Conservation (phyloP, 2,888 invertebrate species). For the Alentia gelatinosa region DNA sequence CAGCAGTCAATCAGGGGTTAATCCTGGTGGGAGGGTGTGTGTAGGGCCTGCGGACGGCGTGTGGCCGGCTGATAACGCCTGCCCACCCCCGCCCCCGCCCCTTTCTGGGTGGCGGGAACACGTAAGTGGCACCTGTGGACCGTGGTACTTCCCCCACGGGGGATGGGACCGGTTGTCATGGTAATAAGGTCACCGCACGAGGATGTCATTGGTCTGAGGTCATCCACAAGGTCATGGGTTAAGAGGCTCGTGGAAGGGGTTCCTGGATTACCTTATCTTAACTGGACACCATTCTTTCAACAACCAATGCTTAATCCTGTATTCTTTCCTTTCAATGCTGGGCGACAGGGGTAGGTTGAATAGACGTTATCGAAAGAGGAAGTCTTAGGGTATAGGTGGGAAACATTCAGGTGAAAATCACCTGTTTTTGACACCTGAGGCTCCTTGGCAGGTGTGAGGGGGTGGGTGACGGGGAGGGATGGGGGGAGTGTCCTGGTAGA, state of each 20-base stretch:
- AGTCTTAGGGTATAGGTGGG: too few relatives aligned
- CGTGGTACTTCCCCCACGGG: background rate
- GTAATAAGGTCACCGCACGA: background rate
- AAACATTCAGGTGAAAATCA: background rate
- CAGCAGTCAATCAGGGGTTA: background rate
- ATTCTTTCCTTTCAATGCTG: too few relatives aligned
- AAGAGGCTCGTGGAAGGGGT: background rate
- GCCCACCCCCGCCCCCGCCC: background rate
- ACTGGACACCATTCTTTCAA: too few relatives aligned
- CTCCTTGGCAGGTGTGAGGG: background rate
- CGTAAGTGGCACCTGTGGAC: background rate
- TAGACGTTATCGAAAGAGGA: too few relatives aligned
- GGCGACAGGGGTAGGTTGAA: too few relatives aligned
- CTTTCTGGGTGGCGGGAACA: background rate
- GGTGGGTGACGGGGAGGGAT: background rate
- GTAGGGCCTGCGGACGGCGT: background rate
- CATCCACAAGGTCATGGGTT: background rate
- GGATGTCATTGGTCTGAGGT: conserved; percentile 22
- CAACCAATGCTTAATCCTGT: too few relatives aligned
- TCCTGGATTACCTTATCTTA: background rate
- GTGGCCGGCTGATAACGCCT: background rate
- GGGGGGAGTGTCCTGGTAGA: background rate
- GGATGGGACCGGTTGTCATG: background rate
- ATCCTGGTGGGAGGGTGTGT: background rate
- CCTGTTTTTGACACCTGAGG: background rate